Conservation (phyloP, 2,797 vertebrate species). For the Babyrousa celebensis region DNA sequence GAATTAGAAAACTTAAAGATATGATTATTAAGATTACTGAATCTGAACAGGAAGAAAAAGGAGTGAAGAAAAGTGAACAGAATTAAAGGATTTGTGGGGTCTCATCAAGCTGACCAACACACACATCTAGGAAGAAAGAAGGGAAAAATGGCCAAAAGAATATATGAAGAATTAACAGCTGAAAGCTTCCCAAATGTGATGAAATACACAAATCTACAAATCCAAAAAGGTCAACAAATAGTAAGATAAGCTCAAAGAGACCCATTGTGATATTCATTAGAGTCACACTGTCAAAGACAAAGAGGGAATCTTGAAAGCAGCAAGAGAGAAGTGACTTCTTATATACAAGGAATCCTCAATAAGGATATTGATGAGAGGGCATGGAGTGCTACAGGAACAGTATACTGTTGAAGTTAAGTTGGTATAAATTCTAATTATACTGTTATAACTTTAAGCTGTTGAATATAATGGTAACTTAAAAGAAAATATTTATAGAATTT, state of each 20-base stretch:
- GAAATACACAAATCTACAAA: not conserved
- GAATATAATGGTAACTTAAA: not conserved
- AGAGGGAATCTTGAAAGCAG: not conserved
- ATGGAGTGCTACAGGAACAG: not conserved
- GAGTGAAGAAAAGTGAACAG: not conserved
- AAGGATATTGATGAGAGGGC: not conserved
- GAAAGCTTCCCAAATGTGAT: not conserved
- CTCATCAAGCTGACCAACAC: not conserved
- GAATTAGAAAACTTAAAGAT: not conserved
- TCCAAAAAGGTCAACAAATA: not conserved
- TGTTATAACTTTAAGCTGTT: not conserved
- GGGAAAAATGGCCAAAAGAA: not conserved
- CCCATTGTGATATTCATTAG: not conserved
- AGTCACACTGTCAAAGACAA: not conserved
- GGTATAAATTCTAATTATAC: constrained; percentile 28
- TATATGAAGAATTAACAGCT: not conserved
- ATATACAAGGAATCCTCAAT: not conserved
- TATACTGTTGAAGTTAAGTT: not conserved
- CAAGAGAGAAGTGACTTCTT: not conserved
- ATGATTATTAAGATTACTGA: not conserved
- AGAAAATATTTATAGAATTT: constrained; percentile 50
- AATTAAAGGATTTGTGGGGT: not conserved
- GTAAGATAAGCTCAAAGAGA: not conserved
- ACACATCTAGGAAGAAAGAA: not conserved
- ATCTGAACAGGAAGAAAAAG: not conserved